A percentile compares a stretch with the other conserved stretches of the same genome.
Conservation (phyloP, 2,113 vertebrate genomes). For the Phoenicopterus ruber region DNA sequence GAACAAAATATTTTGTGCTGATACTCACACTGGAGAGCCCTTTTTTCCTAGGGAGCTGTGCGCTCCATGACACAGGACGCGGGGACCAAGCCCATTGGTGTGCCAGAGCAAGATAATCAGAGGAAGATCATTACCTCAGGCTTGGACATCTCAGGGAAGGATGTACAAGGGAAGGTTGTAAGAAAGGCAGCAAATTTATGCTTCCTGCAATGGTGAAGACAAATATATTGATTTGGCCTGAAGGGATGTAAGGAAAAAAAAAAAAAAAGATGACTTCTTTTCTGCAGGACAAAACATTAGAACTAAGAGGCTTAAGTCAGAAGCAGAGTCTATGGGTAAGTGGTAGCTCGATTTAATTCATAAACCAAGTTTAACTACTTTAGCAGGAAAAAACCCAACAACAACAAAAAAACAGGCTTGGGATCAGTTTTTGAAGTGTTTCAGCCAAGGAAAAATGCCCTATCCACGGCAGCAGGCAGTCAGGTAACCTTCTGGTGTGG, state of each 20-base stretch:
- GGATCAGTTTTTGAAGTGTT: not conserved
- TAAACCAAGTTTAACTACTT: not conserved
- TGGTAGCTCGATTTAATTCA: not conserved
- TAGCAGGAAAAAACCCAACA: not conserved
- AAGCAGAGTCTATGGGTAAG: not conserved
- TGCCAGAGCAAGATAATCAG: not conserved
- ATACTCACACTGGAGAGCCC: not conserved
- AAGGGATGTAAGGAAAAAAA: not conserved
- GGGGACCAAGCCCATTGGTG: not conserved
- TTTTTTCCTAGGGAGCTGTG: not conserved
- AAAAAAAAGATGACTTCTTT: not conserved
- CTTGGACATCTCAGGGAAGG: not conserved
- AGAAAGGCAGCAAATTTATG: not conserved
- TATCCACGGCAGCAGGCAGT: not conserved
- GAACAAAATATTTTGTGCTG: not conserved
- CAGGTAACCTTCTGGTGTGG: not conserved
- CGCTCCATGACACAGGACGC: not conserved
- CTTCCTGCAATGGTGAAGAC: not conserved
- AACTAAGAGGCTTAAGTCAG: not conserved
- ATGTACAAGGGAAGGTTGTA: not conserved
- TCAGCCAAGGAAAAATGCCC: not conserved
- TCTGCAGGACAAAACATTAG: not conserved
- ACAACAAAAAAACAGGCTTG: not conserved
- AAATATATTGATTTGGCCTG: not conserved
- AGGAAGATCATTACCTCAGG: not conserved